Base-by-base conservation (phyloP, 2,888 invertebrate genomes). In the Drosophila paramelanica region DNA sequence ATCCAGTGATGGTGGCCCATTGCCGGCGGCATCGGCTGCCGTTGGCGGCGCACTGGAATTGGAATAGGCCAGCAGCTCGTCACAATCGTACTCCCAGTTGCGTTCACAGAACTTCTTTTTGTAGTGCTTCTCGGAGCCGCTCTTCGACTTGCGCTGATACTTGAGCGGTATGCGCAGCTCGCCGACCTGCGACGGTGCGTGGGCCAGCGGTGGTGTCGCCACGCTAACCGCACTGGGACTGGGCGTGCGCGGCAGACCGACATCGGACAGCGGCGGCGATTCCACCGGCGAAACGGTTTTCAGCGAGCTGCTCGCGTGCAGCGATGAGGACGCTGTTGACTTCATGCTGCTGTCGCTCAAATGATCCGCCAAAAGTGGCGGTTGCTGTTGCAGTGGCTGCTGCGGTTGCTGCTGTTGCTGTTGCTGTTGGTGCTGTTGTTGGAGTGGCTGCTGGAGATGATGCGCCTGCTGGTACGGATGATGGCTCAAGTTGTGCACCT, bases 91-190 rank as follows among this genome's bases (percentile, higher is more conserved):
- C 93, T 94, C 95, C 95, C 95, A 91, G 93, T 95, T 93, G 94
- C 96, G 89, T 95, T 96, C 96, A 93, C 96, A 96, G 93, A 96
- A 96, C 90, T 96, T 96, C 93, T 97, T 97, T 93, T 97, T 97
- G 92, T 96, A 97, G 93, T 96, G 96, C 82, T 95, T 94, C 60
- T 92, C 92, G 39, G 89, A 89, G 0, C 93, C 93, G 82, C 81
- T 77, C 69, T 91, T 92, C 2, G 92, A 92, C 76, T 94, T 94
- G 38, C 95, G 93, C 82, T 95, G 95, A 89, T 95, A 95, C 83
- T 94, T 94, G 10, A 94, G 89, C 5, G 95, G 94, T 90, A 92
- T 94, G 90, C 84, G 94, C 75, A 84, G 93, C 91, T 82, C 82
- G 51, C 77, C 67, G 59, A 47, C 92, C 79, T 86, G 66, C 23